Conservation (phyloP, 2,113 vertebrate species). For the Chaetura pelagica region DNA sequence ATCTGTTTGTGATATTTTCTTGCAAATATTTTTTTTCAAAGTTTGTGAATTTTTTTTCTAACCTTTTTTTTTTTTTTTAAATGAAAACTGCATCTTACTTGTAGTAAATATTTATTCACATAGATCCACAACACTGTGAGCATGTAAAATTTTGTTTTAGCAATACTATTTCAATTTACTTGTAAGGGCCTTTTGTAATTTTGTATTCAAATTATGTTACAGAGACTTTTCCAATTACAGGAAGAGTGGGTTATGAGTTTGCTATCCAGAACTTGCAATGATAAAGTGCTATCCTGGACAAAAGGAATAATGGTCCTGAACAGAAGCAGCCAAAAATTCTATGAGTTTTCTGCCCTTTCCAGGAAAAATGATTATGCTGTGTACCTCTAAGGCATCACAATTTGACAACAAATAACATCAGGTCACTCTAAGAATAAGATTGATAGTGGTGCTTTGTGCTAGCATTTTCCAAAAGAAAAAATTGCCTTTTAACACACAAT, state of each 20-base stretch:
- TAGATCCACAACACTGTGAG: neutral
- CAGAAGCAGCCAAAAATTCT: neutral
- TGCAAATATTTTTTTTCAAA: neutral
- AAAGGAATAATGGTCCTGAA: neutral
- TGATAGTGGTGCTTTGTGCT: neutral
- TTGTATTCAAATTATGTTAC: neutral
- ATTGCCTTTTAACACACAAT: neutral
- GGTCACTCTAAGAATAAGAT: neutral
- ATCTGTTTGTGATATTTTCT: neutral
- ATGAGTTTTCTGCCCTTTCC: neutral
- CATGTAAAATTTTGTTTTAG: neutral
- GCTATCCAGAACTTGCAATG: neutral
- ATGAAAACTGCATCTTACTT: neutral
- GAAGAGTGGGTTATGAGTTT: neutral
- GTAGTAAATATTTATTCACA: neutral
- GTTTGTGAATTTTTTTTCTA: neutral
- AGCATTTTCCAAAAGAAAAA: neutral
- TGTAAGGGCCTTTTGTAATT: neutral
- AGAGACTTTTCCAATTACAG: neutral
- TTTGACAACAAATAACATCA: neutral
- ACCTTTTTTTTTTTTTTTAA: neutral
- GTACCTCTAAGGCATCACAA: neutral
- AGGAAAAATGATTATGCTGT: neutral
- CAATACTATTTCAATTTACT: neutral
- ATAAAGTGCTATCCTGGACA: neutral